phyloP scores from a whole-genome alignment of 2,797 vertebrate species.

The Lophius americanus region DNA sequence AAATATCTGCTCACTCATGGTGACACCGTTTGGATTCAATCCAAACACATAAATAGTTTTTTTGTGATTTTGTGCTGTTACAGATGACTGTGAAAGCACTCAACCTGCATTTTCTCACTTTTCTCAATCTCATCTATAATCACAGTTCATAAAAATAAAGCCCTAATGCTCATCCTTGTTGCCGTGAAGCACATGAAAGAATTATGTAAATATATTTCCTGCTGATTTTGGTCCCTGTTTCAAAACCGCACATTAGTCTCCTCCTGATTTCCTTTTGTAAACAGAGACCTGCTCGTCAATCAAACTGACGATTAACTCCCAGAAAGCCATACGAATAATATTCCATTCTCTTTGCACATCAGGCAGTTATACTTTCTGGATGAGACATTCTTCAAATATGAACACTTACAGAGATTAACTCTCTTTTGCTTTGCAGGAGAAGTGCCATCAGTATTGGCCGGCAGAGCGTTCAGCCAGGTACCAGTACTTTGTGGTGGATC shows the following conservation, averaged over 20 bases:
- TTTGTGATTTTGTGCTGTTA: slow-evolving; percentile 41
- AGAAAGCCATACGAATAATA: slow-evolving; percentile 18
- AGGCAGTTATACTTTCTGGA: background rate
- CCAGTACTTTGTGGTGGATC: slow-evolving; percentile 98
- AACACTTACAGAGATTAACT: slow-evolving; percentile 2
- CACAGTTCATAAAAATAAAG: slow-evolving; percentile 35
- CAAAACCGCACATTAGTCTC: slow-evolving; percentile 36
- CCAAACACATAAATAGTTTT: slow-evolving; percentile 8
- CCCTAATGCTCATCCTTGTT: slow-evolving; percentile 27
- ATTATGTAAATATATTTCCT: slow-evolving; percentile 59
- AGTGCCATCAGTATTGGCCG: slow-evolving; percentile 99
- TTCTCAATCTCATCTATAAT: slow-evolving; percentile 48
- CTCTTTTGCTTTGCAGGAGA: slow-evolving; percentile 83
- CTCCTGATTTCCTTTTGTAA: slow-evolving; percentile 25
- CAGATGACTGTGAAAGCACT: slow-evolving; percentile 32
- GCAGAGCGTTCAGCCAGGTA: slow-evolving; percentile 96
- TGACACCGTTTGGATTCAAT: slow-evolving; percentile 27
- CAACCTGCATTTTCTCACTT: slow-evolving; percentile 31
- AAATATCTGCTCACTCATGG: background rate
- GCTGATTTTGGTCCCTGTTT: slow-evolving; percentile 45
- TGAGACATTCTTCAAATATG: background rate
- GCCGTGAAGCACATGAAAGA: slow-evolving; percentile 50
- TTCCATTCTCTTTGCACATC: background rate
- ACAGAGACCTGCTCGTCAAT: slow-evolving; percentile 31
- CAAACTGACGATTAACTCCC: slow-evolving; percentile 42